phyloP scores from a whole-genome alignment of 2,113 vertebrate genomes.

The Bubo blakistoni region DNA sequence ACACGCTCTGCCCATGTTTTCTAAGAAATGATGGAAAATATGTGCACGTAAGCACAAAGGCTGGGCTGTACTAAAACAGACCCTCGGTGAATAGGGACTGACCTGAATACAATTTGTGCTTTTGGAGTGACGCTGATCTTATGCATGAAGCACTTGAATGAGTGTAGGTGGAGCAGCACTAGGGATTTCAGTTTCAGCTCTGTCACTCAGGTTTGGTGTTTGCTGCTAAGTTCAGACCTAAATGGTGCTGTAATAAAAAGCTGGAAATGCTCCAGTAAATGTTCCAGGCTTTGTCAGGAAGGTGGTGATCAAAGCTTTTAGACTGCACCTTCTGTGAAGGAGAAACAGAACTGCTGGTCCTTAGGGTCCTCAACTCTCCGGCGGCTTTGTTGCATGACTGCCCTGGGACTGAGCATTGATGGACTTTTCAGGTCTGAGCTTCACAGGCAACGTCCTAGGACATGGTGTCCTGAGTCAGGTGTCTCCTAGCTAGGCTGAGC shows the following conservation, averaged over 20 bases:
- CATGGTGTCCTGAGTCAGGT: not conserved
- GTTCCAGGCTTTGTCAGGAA: not conserved
- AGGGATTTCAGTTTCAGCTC: not conserved
- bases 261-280: not conserved
- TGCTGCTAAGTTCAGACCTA: not conserved
- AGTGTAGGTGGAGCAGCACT: not conserved
- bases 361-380: not conserved
- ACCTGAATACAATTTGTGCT: not conserved
- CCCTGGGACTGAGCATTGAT: not conserved
- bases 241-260: not conserved
- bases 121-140: not conserved
- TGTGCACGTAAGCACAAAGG: rapidly evolving
- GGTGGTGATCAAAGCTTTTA: not conserved
- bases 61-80: not conserved
- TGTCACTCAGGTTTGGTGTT: not conserved
- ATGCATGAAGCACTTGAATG: not conserved
- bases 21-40: not conserved
- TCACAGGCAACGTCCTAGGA: not conserved
- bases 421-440: not conserved
- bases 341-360: not conserved
- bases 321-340: not conserved
- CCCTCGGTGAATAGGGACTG: rapidly evolving
- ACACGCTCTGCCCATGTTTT: rapidly evolving
- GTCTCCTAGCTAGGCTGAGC: not conserved
- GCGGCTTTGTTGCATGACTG: not conserved